Conservation (phyloP, 2,797 vertebrate genomes). For the Antrozous pallidus region DNA sequence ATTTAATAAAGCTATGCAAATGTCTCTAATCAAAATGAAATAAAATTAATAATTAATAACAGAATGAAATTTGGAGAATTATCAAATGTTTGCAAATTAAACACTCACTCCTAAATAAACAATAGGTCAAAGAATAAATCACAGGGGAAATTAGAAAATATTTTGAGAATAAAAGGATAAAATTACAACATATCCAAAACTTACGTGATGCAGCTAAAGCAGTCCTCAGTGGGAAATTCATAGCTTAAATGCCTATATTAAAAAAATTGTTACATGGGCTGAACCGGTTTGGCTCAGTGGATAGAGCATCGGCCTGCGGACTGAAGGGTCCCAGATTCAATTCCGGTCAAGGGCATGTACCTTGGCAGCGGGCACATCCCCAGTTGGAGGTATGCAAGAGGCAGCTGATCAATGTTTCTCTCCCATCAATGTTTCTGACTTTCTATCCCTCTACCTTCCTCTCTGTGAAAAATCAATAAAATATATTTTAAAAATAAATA, state of each 20-base stretch:
- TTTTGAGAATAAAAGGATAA: slow-evolving; percentile 7
- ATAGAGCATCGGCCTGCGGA: too few species aligned
- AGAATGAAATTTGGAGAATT: background rate
- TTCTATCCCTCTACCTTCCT: too few species aligned
- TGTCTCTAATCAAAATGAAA: background rate
- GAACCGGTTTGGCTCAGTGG: too few species aligned
- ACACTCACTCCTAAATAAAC: background rate
- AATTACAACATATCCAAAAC: background rate
- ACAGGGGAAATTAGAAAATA: slow-evolving; percentile 44
- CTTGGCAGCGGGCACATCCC: too few species aligned
- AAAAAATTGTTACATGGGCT: background rate
- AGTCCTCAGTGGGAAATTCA: background rate
- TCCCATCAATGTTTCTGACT: too few species aligned
- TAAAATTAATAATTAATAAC: slow-evolving; percentile 11
- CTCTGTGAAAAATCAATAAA: too few species aligned
- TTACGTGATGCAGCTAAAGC: background rate
- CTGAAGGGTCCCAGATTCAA: too few species aligned
- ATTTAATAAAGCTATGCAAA: background rate
- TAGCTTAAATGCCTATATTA: background rate
- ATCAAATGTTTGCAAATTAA: background rate
- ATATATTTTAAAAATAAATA: too few species aligned
- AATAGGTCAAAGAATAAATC: slow-evolving; percentile 27
- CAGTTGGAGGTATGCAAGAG: too few species aligned
- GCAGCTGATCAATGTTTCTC: too few species aligned
- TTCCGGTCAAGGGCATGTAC: too few species aligned